Conservation (phyloP, 2,113 vertebrate species). For the Delphinapterus leucas region DNA sequence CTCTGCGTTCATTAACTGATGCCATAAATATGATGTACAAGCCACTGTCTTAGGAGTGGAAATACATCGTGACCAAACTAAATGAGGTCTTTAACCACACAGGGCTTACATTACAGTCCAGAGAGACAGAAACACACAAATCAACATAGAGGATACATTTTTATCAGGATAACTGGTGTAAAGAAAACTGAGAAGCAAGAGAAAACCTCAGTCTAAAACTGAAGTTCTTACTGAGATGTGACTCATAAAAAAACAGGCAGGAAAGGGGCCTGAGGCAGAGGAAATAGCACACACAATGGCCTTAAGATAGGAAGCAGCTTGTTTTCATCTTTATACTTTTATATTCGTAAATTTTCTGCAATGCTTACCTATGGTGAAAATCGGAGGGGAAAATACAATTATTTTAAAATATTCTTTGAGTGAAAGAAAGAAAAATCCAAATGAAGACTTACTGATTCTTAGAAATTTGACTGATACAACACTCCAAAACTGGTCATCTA, state of each 20-base stretch:
- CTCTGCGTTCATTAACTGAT: background rate
- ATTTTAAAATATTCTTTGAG: background rate
- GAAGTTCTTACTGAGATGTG: background rate
- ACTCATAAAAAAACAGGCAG: too few relatives aligned
- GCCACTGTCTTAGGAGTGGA: background rate
- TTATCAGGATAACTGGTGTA: background rate
- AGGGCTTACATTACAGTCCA: background rate
- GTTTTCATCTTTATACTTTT: background rate
- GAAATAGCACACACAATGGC: fast-evolving
- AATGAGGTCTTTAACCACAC: background rate
- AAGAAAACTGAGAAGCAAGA: background rate
- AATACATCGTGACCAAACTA: background rate
- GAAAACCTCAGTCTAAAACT: background rate
- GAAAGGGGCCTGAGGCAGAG: background rate
- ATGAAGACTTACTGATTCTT: conserved; percentile 6
- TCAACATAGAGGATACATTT: background rate
- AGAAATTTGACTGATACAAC: conserved; percentile 37
- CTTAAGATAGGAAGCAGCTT: background rate
- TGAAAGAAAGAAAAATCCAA: background rate
- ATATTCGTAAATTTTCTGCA: background rate
- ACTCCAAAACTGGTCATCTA: background rate
- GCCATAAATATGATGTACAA: background rate
- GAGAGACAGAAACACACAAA: background rate
- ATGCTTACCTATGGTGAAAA: background rate
- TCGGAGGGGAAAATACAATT: background rate